These are phyloP conservation scores for Peromyscus maniculatus DNA, from an alignment of 2,113 vertebrate species.

Conservation along the genomic window DNA sequence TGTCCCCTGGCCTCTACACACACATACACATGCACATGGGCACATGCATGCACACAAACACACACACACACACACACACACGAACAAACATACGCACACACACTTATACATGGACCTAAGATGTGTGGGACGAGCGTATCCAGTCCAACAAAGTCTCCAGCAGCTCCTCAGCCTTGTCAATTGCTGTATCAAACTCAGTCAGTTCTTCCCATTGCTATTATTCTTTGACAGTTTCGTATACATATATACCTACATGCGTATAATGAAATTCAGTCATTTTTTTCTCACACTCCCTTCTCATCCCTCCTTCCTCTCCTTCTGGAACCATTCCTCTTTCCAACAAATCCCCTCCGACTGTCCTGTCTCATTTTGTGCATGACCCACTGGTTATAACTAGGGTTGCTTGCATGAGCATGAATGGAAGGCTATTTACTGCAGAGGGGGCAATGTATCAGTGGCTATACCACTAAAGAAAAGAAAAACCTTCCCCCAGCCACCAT, in stretches of 20 bases:
- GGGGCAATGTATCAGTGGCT: neutral
- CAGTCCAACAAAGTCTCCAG: neutral
- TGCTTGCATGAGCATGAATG: no score
- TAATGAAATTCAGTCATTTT: neutral
- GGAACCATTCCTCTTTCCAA: neutral
- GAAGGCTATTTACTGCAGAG: neutral
- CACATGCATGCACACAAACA: neutral
- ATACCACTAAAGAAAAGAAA: neutral
- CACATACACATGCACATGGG: no score
- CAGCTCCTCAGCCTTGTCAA: neutral
- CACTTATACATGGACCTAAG: neutral
- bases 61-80: neutral
- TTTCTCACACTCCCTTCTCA: neutral
- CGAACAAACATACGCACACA: neutral
- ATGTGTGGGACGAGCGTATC: neutral
- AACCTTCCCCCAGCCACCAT: no score
- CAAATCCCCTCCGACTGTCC: no score
- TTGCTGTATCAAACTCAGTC: neutral
- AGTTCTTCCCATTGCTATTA: neutral
- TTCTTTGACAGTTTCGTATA: neutral
- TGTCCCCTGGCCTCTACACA: neutral
- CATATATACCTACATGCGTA: neutral
- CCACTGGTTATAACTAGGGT: neutral
- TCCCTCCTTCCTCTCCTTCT: neutral
- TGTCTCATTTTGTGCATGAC: neutral